Conservation (phyloP, 2,888 invertebrate genomes). For the Galeopsomyia nigrocyanea region DNA sequence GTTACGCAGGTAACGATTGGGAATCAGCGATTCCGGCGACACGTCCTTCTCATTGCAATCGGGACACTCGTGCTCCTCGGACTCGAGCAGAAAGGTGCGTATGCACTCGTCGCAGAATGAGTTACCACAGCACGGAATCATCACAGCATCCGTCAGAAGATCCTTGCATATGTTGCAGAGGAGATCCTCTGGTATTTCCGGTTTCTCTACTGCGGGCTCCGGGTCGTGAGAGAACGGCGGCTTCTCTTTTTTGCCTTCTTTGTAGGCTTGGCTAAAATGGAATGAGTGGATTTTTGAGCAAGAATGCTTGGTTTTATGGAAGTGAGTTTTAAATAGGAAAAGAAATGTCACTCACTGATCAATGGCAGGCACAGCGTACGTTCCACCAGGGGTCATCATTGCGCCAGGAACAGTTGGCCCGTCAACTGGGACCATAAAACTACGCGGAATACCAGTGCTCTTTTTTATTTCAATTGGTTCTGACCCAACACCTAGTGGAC, state of each 20-base stretch:
- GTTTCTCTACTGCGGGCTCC: conserved; percentile 71
- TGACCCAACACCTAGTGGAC: conserved; percentile 79
- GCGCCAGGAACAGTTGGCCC: conserved; percentile 91
- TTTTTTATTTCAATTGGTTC: conserved; percentile 87
- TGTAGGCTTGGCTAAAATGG: conserved; percentile 80
- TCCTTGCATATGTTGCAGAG: conserved; percentile 94
- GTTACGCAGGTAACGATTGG: conserved; percentile 90
- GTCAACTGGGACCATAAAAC: conserved; percentile 95
- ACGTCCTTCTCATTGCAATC: conserved; percentile 94
- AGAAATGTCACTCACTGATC: conserved; percentile 78
- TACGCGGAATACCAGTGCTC: conserved; percentile 97
- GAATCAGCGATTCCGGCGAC: conserved; percentile 92
- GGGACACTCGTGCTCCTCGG: conserved; percentile 96
- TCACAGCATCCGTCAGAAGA: conserved; percentile 93
- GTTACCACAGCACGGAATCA: conserved; percentile 98
- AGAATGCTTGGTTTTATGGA: neutral
- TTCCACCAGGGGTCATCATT: conserved; percentile 89
- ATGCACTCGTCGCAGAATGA: conserved; percentile 99
- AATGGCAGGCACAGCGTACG: conserved; percentile 89
- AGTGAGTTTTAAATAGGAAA: conserved; percentile 10
- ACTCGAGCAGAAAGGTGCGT: conserved; percentile 87
- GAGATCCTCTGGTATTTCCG: conserved; percentile 91
- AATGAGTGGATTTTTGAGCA: neutral
- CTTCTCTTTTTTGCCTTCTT: conserved; percentile 79
- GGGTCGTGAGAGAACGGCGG: conserved; percentile 75